phyloP scores from a whole-genome alignment of 2,888 invertebrate species.

The Oegoconia quadripuncta region DNA sequence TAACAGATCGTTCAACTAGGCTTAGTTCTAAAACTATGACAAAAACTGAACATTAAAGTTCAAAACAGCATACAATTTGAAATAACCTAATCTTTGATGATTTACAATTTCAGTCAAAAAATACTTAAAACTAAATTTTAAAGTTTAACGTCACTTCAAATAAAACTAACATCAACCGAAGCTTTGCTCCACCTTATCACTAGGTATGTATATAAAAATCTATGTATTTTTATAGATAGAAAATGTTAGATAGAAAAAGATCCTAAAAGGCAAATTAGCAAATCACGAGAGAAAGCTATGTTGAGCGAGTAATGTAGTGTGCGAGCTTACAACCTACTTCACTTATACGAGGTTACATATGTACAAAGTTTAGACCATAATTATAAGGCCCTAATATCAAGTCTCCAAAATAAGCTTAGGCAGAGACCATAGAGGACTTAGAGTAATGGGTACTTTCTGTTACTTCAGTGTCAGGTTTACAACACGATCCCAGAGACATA shows the following conservation, averaged over 20 bases:
- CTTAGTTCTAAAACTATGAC: constrained; percentile 17
- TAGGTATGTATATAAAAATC: constrained; percentile 56
- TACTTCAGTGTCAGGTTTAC: too few species aligned
- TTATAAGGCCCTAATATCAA: constrained; percentile 38
- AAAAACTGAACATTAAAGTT: constrained; percentile 4
- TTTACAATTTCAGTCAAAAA: constrained; percentile 2
- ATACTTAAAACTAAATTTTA: constrained; percentile 5
- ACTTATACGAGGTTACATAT: constrained; percentile 25
- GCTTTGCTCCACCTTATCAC: constrained; percentile 46
- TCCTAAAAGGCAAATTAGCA: constrained; percentile 68
- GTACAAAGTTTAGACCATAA: constrained; percentile 46
- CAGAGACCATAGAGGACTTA: too few species aligned
- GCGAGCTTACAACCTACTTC: constrained; percentile 53
- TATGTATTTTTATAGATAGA: constrained; percentile 44
- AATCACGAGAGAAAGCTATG: constrained; percentile 68
- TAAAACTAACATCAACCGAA: constrained; percentile 28
- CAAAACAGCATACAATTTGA: not conserved
- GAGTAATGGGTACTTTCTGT: too few species aligned
- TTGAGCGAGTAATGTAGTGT: constrained; percentile 59
- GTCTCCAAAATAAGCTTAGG: too few species aligned
- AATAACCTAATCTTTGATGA: not conserved
- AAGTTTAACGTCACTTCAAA: too few species aligned
- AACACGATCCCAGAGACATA: too few species aligned
- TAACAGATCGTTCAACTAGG: constrained; percentile 17
- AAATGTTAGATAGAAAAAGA: constrained; percentile 52